Conservation (phyloP, 2,113 vertebrate genomes). For the Dascyllus trimaculatus region DNA sequence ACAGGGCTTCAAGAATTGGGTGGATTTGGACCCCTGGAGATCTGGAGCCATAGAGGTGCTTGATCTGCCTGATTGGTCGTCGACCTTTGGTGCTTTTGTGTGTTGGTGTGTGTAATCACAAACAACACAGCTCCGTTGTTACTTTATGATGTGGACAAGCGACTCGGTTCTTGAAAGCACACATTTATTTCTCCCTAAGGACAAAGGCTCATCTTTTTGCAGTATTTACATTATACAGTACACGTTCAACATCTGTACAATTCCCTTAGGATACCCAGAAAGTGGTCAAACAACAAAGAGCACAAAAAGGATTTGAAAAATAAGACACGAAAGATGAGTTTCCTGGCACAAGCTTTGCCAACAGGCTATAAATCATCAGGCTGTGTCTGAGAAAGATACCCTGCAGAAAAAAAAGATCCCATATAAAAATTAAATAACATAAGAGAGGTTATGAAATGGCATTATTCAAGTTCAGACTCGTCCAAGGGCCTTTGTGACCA, state of each 20-base stretch:
- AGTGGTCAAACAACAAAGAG: constrained; percentile 40
- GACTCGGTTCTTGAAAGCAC: constrained; percentile 44
- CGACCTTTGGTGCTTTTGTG: not conserved
- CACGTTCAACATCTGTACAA: constrained; percentile 65
- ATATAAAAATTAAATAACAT: constrained; percentile 75
- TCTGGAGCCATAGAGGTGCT: not conserved
- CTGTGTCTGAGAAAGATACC: constrained; percentile 1
- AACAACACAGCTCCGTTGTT: not conserved
- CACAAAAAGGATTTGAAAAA: constrained; percentile 27
- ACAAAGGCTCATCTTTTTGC: constrained; percentile 72
- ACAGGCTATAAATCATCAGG: constrained; percentile 12
- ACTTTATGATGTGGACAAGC: not conserved
- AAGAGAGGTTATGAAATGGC: constrained; percentile 53
- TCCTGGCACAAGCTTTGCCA: constrained; percentile 21
- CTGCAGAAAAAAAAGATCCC: constrained; percentile 29
- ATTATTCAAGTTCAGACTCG: constrained; percentile 54
- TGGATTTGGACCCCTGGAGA: no score
- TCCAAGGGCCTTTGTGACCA: constrained; percentile 27
- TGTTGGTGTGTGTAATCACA: not conserved
- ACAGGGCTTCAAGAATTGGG: no score
- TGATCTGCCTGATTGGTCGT: not conserved
- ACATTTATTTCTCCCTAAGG: constrained; percentile 73
- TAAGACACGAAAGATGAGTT: constrained; percentile 42
- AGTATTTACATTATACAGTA: constrained; percentile 82
- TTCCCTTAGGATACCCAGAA: constrained; percentile 46